Evolutionary conservation across 2,113 vertebrate genomes (phyloP), one percentile per base, ranked within the genome.

Genomic region (Catharus bicknelli): DNA sequence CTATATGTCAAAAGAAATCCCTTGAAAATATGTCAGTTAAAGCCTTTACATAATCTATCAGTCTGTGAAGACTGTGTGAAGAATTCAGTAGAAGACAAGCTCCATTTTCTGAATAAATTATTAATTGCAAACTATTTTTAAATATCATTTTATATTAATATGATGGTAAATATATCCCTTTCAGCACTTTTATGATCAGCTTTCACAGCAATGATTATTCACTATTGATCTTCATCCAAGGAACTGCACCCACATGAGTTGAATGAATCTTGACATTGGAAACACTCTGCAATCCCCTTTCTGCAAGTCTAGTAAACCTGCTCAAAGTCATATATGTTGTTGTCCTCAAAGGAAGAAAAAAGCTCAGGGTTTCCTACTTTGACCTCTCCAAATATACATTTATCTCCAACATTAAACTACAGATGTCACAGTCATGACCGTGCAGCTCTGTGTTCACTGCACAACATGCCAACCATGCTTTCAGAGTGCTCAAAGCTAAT

Each of bases 401-500:
- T 67, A 36, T 67, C 48, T 90, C 25, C 40, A 75, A 7, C 12
- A 43, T 59, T 78, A 48, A 77, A 63, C n/a, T 68, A 42, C 61
- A 86, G 74, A 19, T 72, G 45, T 75, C 62, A 40, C 26, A 86
- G 53, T 57, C 48, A 17, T 75, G 70, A 45, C 23, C 59, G 47
- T 43, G 59, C 25, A 61, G 25, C 58, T 72, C 77, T 89, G 59
- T 72, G 66, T 72, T 95, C 78, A 29, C 67, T 62, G 72, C 18
- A 69, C 50, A 23, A 18, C 59, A 66, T 85, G 64, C 63, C 70
- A 88, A 13, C 32, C 26, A n/a, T 42, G 29, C 76, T 55, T 95
- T 93, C 83, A 43, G 85, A 83, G 79, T 86, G 67, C 90, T 97
- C 89, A 95, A 76, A 95, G n/a, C 34, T 97, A 94, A 96, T 96